Conservation (phyloP, 2,797 vertebrate species). For the Hipposideros larvatus region DNA sequence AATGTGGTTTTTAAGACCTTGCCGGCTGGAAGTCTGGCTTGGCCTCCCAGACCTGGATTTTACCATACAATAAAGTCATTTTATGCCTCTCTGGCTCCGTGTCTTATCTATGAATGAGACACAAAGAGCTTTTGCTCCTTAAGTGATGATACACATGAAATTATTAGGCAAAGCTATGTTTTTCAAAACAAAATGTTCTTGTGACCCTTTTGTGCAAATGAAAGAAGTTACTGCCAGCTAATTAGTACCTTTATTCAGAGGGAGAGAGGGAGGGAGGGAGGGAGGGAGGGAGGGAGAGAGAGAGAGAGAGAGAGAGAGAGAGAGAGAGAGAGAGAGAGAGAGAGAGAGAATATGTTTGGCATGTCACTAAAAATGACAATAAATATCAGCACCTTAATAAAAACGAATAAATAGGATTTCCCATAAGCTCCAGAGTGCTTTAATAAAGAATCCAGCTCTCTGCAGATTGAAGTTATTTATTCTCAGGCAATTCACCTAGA, state of each 20-base stretch:
- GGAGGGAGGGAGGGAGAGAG: background rate
- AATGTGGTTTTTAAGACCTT: background rate
- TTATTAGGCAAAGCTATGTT: background rate
- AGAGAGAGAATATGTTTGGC: background rate
- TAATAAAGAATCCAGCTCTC: slow-evolving; percentile 57
- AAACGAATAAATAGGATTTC: slow-evolving; percentile 8
- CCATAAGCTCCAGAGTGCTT: background rate
- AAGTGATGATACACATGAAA: background rate
- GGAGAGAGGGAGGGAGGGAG: background rate
- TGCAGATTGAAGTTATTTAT: slow-evolving; percentile 60
- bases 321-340: background rate
- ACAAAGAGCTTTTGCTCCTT: background rate
- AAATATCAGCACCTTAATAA: slow-evolving; percentile 24
- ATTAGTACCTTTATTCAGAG: background rate
- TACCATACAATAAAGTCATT: background rate
- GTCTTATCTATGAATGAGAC: background rate
- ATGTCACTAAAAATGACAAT: slow-evolving; percentile 45
- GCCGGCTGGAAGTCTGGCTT: background rate
- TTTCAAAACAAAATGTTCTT: slow-evolving; percentile 6
- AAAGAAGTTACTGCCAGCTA: slow-evolving; percentile 29
- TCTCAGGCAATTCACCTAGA: slow-evolving; percentile 65
- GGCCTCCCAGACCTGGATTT: background rate
- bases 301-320: background rate
- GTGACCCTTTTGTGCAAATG: background rate
- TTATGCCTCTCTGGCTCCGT: background rate